Base-by-base conservation (phyloP, 1,140 invertebrate genomes). In the Nautilus pompilius region DNA sequence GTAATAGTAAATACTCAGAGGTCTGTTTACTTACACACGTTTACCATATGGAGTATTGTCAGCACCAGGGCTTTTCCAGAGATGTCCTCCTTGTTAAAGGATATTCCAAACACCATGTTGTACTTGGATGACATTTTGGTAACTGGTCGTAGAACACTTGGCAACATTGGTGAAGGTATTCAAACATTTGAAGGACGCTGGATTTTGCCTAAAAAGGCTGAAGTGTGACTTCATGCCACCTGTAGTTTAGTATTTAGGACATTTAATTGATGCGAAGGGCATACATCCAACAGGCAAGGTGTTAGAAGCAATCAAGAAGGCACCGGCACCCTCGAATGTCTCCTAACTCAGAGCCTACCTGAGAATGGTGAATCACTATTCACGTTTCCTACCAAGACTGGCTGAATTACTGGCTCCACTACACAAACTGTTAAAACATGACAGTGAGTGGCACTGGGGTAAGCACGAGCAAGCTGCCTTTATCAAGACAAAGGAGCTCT, bases 61-160 rank as follows among this genome's bases (percentile, higher is more conserved):
- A 8, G 84, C 84, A 1, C 83, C 84, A 13, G 67, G 73, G 6
- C 80, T 84, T 56, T 87, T 86, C 65, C 81, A 87, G 65, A n/a
- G n/a, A n/a, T n/a, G n/a, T n/a, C n/a, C n/a, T n/a, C n/a, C n/a
- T n/a, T n/a, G n/a, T n/a, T n/a, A n/a, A n/a, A n/a, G n/a, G n/a
- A n/a, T n/a, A n/a, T n/a, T n/a, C n/a, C n/a, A n/a, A n/a, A n/a
- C n/a, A n/a, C n/a, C n/a, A n/a, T n/a, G n/a, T n/a, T n/a, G n/a
- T n/a, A n/a, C n/a, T 13, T 64, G 8, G 65, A 64, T 59, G 65
- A 68, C 22, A 68, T 68, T 32, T 36, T 71, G 2, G 46, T 62
- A 5, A 59, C 68, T 22, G 5, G 51, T 45, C 0, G 13, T 49
- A 32, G 66, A 72, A 63, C 65, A 68, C 36, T 55, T 67, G 8